Evolutionary conservation across 2,113 vertebrate species (phyloP).

Genomic region (Aythya baeri): DNA sequence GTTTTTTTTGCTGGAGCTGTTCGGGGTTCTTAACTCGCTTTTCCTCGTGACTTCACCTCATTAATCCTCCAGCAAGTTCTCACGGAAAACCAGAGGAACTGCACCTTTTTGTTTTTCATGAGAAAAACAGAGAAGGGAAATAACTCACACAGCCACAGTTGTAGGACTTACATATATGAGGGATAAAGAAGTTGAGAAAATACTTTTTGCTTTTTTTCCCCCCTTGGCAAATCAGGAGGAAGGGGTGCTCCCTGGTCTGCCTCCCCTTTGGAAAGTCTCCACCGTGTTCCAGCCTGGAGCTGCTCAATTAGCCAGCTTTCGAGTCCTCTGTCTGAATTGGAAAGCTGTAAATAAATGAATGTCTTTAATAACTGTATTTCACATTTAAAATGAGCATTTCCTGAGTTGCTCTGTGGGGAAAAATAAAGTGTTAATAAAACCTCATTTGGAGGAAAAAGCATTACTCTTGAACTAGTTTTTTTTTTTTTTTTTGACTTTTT

Average conservation of each 20-base stretch:
- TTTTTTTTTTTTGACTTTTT: neutral
- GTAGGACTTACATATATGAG: neutral
- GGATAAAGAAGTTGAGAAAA: neutral
- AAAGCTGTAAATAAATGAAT: neutral
- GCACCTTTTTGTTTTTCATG: neutral
- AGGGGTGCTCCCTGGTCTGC: neutral
- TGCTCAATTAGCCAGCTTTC: neutral
- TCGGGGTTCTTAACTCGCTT: slow-evolving; percentile 55
- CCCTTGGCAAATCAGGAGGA: neutral
- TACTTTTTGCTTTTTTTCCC: neutral
- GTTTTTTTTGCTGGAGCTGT: neutral
- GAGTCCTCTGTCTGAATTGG: neutral
- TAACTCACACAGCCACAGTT: neutral
- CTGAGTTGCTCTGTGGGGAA: neutral
- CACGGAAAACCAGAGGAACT: neutral
- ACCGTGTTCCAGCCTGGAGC: neutral
- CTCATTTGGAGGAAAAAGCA: neutral
- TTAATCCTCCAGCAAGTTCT: slow-evolving; percentile 26
- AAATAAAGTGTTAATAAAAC: slow-evolving; percentile 33
- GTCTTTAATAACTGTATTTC: neutral
- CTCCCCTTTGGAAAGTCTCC: neutral
- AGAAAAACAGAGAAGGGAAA: neutral
- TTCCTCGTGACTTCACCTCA: neutral
- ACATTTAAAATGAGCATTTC: neutral
- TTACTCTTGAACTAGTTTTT: neutral